Evolutionary conservation across 1,140 invertebrate genomes (phyloP), one percentile per base, ranked within the genome.

Genomic region (Anastrepha obliqua): DNA sequence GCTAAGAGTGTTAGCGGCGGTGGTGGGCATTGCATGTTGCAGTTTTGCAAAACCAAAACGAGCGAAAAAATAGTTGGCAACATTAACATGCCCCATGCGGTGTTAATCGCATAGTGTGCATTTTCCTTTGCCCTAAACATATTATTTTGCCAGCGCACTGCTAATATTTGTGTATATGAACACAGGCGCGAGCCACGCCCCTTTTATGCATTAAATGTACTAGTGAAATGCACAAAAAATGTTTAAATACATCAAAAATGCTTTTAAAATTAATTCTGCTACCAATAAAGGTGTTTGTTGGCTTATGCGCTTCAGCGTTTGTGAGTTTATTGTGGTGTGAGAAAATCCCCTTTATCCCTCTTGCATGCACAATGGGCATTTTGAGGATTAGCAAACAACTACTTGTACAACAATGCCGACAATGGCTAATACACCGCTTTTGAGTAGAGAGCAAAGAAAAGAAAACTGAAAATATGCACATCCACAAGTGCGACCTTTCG

Each of bases 321-420:
- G 60, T 62, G 13, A 9, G 9, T 55, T 5, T 62, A 29, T 62
- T 62, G 85, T 15, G 42, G n/a, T 78, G 86, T 87, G 65, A 20
- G 86, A 87, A 87, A 87, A 67, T 87, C 51, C 65, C 20, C 44
- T 87, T 87, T 51, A 87, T 87, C 86, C 47, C 20, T 58, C 58
- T 85, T 85, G 7, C 15, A 17, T 13, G 7, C 13, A 44, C 59
- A 67, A 65, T 55, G 17, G 65, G 62, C 47, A 87, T 60, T 87
- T 87, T 87, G 17, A 62, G 86, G 86, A 67, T 87, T 87, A 87
- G 51, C 42, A 7, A 62, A 64, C 15, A 64, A 87, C 17, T 17
- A 65, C 86, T 67, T 67, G 9, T 67, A 55, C n/a, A 17, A 0
- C 39, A 64, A 86, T 3, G 47, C 62, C 15, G 2, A 20, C 47